Evolutionary conservation across 2,113 vertebrate genomes (phyloP).

Genomic region (Bos indicus): DNA sequence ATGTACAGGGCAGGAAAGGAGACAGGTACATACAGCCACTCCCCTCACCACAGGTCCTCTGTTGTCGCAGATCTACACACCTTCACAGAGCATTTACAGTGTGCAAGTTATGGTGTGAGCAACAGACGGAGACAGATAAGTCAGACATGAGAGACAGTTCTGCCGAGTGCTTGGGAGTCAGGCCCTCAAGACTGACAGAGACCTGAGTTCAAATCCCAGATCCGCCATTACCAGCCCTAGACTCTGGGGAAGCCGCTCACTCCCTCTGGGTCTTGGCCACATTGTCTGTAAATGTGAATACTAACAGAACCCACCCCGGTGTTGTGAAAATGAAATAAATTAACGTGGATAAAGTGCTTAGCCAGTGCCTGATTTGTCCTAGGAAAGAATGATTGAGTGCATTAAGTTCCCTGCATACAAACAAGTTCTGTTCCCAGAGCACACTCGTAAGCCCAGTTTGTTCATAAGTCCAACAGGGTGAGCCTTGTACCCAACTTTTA

Average conservation of each 20-base stretch:
- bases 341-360: neutral
- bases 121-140: neutral
- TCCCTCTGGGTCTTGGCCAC: neutral
- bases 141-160: neutral
- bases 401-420: neutral
- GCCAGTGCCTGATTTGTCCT: neutral
- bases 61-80: neutral
- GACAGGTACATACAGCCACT: fast-evolving
- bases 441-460: no score
- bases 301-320: neutral
- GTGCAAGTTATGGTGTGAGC: no score
- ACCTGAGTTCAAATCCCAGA: neutral
- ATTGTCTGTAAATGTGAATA: neutral
- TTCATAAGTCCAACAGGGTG: neutral
- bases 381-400: neutral
- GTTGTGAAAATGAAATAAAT: neutral
- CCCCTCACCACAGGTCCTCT: fast-evolving
- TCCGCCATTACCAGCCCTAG: neutral
- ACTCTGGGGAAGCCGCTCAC: neutral
- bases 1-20: neutral
- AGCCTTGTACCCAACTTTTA: neutral
- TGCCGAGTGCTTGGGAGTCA: neutral
- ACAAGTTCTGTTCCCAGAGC: neutral
- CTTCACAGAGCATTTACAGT: neutral
- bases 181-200: neutral